A percentile compares a stretch with the other conserved stretches of the same genome.
Conservation (phyloP, 2,888 invertebrate species). For the Tortrix viridana region DNA sequence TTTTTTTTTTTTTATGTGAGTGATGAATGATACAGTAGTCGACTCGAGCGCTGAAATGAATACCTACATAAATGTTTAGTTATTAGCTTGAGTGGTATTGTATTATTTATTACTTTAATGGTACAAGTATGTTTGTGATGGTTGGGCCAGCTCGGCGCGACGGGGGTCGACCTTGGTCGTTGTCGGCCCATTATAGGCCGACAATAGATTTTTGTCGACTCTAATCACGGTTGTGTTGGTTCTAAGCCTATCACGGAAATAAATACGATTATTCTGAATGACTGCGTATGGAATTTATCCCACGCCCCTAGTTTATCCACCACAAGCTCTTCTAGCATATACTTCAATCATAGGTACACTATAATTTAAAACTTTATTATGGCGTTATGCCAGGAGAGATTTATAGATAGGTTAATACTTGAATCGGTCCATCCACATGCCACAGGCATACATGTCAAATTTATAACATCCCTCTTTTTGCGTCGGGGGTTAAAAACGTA, state of each 20-base stretch:
- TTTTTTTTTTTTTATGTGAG: constrained; percentile 14
- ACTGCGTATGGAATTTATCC: constrained; percentile 15
- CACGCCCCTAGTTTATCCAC: background rate
- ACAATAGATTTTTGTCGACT: constrained; percentile 19
- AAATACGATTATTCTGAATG: constrained; percentile 32
- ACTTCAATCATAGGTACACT: no score
- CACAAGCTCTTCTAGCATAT: no score
- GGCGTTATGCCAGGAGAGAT: no score
- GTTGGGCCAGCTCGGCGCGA: constrained; percentile 15
- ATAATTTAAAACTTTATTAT: no score
- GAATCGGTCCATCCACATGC: no score
- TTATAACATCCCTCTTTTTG: no score
- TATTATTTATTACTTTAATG: constrained; percentile 25
- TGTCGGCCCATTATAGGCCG: constrained; percentile 4
- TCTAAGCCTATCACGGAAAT: constrained; percentile 15
- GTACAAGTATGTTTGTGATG: constrained; percentile 24
- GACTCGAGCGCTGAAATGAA: constrained; percentile 9
- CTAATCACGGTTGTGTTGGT: constrained; percentile 5
- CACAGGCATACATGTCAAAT: no score
- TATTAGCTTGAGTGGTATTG: constrained; percentile 11
- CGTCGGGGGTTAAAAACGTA: no score
- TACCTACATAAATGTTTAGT: constrained; percentile 11
- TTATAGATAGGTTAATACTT: no score
- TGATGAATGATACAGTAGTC: constrained; percentile 7
- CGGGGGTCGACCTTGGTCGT: constrained; percentile 13